phyloP scores from a whole-genome alignment of 1,140 invertebrate genomes.

The Lasioglossum albipes region DNA sequence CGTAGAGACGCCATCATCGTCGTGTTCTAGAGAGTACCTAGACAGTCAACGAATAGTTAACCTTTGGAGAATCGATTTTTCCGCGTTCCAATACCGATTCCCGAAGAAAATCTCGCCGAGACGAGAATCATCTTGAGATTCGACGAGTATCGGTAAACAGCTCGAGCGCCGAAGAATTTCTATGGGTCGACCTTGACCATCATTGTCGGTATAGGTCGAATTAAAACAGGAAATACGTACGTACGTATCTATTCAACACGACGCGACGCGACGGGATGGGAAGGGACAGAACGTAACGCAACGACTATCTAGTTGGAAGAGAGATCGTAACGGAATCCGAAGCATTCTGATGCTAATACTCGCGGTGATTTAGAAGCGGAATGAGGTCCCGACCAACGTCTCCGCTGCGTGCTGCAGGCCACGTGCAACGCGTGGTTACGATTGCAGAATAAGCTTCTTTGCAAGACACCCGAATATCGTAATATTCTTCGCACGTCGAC shows the following conservation, averaged over 20 bases:
- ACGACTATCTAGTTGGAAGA: neutral
- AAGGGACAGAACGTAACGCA: too few relatives aligned
- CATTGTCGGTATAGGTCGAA: neutral
- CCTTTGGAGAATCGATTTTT: too few relatives aligned
- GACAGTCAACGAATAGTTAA: too few relatives aligned
- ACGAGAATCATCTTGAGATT: too few relatives aligned
- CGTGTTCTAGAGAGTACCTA: too few relatives aligned
- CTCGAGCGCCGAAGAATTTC: too few relatives aligned
- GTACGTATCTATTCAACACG: neutral
- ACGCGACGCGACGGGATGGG: too few relatives aligned
- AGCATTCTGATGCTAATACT: neutral
- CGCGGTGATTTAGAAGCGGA: neutral
- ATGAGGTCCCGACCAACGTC: neutral
- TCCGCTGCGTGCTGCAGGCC: slow-evolving; percentile 1
- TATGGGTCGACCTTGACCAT: neutral
- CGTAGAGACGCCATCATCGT: too few relatives aligned
- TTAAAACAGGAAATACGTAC: neutral
- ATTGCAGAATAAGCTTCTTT: neutral
- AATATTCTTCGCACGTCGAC: slow-evolving; percentile 23
- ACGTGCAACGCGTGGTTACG: slow-evolving; percentile 15
- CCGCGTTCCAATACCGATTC: too few relatives aligned
- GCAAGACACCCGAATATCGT: slow-evolving; percentile 19
- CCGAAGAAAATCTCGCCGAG: too few relatives aligned
- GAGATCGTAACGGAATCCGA: slow-evolving; percentile 7
- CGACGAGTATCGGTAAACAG: neutral